These are phyloP conservation scores for Drosophila seclusa DNA, from an alignment of 2,888 invertebrate genomes.

Conservation along the genomic window DNA sequence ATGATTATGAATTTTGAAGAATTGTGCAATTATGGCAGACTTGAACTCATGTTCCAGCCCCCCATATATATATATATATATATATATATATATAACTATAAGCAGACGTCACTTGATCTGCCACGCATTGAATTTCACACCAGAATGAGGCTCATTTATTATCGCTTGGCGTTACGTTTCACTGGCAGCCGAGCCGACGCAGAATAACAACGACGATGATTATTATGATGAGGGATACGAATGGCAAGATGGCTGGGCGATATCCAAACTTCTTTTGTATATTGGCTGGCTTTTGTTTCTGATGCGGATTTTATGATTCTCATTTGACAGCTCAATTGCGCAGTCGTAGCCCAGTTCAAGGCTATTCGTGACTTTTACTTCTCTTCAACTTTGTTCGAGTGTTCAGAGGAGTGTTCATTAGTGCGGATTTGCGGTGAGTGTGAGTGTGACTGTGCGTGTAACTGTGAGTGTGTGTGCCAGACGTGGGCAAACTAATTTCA, in stretches of 20 bases:
- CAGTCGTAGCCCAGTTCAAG: conserved; percentile 65
- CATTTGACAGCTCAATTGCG: conserved; percentile 67
- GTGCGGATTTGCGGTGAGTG: background rate
- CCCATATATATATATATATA: background rate
- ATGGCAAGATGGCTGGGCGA: conserved; percentile 5
- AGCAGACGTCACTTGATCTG: conserved; percentile 39
- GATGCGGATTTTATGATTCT: conserved; percentile 19
- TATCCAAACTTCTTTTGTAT: conserved; percentile 23
- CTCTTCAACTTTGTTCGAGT: background rate
- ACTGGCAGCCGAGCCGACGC: conserved; percentile 35
- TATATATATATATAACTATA: conserved; percentile 5
- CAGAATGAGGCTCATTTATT: conserved; percentile 58
- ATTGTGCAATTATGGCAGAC: conserved; percentile 50
- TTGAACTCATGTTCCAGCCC: conserved; percentile 31
- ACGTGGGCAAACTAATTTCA: conserved; percentile 65
- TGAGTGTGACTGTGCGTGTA: background rate
- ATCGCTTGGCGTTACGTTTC: conserved; percentile 44
- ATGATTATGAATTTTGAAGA: conserved; percentile 39
- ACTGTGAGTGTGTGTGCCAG: conserved; percentile 7
- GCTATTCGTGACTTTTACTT: conserved; percentile 39
- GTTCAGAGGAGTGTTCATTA: background rate
- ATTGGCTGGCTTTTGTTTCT: conserved; percentile 18
- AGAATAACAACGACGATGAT: conserved; percentile 16
- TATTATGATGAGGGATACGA: conserved; percentile 7
- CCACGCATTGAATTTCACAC: conserved; percentile 50